Evolutionary conservation across 2,888 invertebrate species (phyloP), one percentile per base, ranked within the genome.

Genomic region (Marronus borbonicus): DNA sequence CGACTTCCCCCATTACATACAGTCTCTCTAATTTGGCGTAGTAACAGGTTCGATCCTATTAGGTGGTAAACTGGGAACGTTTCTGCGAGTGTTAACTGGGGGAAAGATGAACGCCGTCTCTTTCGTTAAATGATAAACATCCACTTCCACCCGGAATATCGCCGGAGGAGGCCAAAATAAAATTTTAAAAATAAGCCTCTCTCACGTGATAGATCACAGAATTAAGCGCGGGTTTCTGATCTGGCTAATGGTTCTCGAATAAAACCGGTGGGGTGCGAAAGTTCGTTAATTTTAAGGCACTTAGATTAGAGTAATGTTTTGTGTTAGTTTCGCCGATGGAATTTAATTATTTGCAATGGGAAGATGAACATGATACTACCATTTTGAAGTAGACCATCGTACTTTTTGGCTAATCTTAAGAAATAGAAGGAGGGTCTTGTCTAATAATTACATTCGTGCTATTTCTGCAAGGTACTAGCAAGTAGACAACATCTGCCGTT

Each of bases 11-110:
- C 62, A 31, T 62, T 28, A 28, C 31, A 31, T 62, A 62, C 62
- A 28, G 31, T 36, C 60, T 44, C 72, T 60, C 44, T 74, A 74
- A 74, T 74, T 74, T 39, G 68, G 68, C 50, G 50, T 74, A 74
- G 72, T 74, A 60, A 60, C 72, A 44, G 28, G 58, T 60, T 74
- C 17, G 39, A 60, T 60, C 49, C 72, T 74, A 74, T 74, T 74
- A 74, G 60, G 20, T 60, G 60, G 60, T 74, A 60, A 36, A 60
- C 24, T 28, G 72, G 44, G 24, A n/a, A 60, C 24, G 72, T 74
- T 60, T 74, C 44, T 58, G 72, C 60, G 60, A 74, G 72, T 74
- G 72, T 24, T 62, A 74, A 62, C 24, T 12, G 50, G 50, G 24
- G 50, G 24, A 12, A 14, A 12, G 68, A 28, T 8, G 24, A 28